These are phyloP conservation scores for Carapus acus DNA, from an alignment of 2,797 vertebrate genomes.

Conservation along the genomic window DNA sequence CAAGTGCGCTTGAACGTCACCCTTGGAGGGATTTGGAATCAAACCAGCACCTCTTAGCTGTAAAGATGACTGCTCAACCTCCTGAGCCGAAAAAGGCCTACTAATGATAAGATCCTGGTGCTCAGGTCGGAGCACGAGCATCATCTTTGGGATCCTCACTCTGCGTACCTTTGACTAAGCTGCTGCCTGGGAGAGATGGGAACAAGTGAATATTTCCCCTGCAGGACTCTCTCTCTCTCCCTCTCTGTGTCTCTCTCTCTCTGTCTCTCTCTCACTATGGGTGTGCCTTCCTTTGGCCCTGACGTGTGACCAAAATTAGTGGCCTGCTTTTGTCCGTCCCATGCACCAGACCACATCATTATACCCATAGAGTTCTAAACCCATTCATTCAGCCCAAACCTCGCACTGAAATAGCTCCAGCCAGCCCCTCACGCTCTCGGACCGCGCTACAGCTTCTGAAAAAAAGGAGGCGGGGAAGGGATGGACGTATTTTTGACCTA, in stretches of 20 bases:
- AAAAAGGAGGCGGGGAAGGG: slow-evolving; percentile 2
- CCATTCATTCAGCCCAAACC: slow-evolving; percentile 60
- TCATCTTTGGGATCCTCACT: not conserved
- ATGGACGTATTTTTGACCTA: slow-evolving; percentile 44
- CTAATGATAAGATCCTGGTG: too few relatives aligned
- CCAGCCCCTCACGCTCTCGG: slow-evolving; percentile 11
- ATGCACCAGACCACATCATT: slow-evolving; percentile 70
- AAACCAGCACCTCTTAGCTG: too few relatives aligned
- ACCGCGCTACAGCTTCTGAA: slow-evolving; percentile 11
- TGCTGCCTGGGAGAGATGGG: slow-evolving; percentile 24
- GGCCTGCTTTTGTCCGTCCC: slow-evolving; percentile 66
- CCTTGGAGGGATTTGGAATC: too few relatives aligned
- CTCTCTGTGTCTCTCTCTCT: too few relatives aligned
- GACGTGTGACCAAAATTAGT: slow-evolving; percentile 73
- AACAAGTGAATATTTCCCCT: slow-evolving; percentile 19
- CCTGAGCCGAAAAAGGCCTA: too few relatives aligned
- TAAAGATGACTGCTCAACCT: too few relatives aligned
- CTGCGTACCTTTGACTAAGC: not conserved
- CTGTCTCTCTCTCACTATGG: too few relatives aligned
- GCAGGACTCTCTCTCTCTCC: slow-evolving; percentile 35
- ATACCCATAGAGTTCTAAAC: slow-evolving; percentile 56
- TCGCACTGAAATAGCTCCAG: slow-evolving; percentile 62
- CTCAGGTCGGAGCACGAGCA: too few relatives aligned
- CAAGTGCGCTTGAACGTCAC: too few relatives aligned
- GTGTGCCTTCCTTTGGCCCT: slow-evolving; percentile 65